Evolutionary conservation across 2,888 invertebrate genomes (phyloP).

Genomic region (Epiblema foenella): DNA sequence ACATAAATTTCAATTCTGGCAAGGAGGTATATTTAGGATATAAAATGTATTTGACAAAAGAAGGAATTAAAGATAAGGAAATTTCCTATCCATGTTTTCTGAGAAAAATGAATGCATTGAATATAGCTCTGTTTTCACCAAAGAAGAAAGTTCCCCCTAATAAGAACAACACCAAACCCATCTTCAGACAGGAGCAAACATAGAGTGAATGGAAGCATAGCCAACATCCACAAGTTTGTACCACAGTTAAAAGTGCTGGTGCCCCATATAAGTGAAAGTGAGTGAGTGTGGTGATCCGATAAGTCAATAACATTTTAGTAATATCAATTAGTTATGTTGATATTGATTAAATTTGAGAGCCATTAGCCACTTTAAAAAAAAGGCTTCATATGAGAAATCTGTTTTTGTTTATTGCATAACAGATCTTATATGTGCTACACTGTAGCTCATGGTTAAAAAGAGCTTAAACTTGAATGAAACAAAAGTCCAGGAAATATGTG

Average conservation of each 20-base stretch:
- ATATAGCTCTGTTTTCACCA: constrained; percentile 34
- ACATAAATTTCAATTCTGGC: constrained; percentile 35
- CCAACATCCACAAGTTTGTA: not conserved
- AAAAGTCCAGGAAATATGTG: not conserved
- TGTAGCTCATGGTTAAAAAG: not conserved
- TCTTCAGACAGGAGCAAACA: constrained; percentile 36
- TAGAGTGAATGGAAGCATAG: not conserved
- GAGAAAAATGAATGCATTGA: constrained; percentile 38
- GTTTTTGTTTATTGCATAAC: too few species aligned
- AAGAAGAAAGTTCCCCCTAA: constrained; percentile 37
- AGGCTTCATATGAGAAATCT: not conserved
- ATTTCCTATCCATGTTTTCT: constrained; percentile 41
- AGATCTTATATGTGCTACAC: not conserved
- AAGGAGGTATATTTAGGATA: constrained; percentile 40
- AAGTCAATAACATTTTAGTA: not conserved
- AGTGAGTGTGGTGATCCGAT: too few species aligned
- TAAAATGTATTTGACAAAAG: constrained; percentile 34
- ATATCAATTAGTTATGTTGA: not conserved
- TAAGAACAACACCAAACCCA: constrained; percentile 29
- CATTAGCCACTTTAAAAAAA: not conserved
- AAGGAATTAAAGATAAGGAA: constrained; percentile 37
- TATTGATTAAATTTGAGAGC: not conserved
- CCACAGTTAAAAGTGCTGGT: not conserved
- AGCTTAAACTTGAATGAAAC: not conserved
- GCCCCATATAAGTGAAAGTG: constrained; percentile 10